Base-by-base conservation (phyloP, 2,113 vertebrate species). In the Ramphastos sulfuratus region DNA sequence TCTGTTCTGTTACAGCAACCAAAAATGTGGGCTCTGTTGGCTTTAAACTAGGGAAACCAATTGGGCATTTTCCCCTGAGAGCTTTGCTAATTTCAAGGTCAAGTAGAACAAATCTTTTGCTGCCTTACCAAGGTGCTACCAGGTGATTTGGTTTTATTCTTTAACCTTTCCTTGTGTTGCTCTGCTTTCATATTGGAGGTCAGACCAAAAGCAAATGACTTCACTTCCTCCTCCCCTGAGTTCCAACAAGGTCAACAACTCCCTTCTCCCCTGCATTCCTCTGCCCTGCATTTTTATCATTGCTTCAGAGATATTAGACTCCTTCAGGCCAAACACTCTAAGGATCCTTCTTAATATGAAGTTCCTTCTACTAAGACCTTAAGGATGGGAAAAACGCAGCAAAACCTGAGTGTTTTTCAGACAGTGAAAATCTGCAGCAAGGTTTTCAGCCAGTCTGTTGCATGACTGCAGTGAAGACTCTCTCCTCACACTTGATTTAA, bases 201-300 rank as follows among this genome's bases (percentile, higher is more conserved):
- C 80, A 90, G 58, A 35, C 31, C 21, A 75, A 74, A 60, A 93
- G 52, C 42, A 85, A 91, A 64, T 21, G 42, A 85, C 71, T 79
- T 91, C 82, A 72, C 73, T 94, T 95, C 70, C 78, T 90, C 50
- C n/a, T 93, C 81, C 91, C 72, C 61, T 11, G 30, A 93, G 82
- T 78, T 93, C 55, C 87, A 94, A 58, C 0, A 3, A 94, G 87
- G 91, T 84, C 75, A 85, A 85, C 76, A 90, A 55, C 50, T 64
- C 65, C 61, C 12, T 33, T 67, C 61, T 93, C 44, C 65, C 42
- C 50, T 89, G 79, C 90, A 94, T 94, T 90, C 91, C 91, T 94
- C 72, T 0, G 0, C 42, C 70, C 80, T 88, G 85, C 61, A 69
- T 94, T 95, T 88, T 81, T 82, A 35, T 85, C 77, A 46, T 94